These are phyloP conservation scores for Malurus alboscapulatus DNA, from an alignment of 2,113 vertebrate genomes.

Conservation along the genomic window DNA sequence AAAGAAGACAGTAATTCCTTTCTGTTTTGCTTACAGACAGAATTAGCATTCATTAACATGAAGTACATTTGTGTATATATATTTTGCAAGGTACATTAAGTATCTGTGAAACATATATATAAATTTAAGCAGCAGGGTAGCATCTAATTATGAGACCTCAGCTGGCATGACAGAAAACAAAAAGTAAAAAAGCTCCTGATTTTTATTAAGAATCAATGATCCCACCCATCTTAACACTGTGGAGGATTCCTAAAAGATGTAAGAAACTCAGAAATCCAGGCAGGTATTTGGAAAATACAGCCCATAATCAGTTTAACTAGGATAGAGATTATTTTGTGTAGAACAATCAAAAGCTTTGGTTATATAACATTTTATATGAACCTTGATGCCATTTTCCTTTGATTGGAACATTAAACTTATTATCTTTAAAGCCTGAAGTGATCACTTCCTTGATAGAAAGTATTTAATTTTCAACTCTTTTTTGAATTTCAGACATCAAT, in stretches of 20 bases:
- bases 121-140: neutral
- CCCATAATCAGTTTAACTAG: neutral
- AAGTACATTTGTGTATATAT: neutral
- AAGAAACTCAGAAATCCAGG: neutral
- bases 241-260: neutral
- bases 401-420: slow-evolving; percentile 38
- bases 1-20: neutral
- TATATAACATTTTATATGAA: neutral
- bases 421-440: slow-evolving; percentile 45
- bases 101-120: neutral
- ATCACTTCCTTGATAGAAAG: slow-evolving; percentile 15
- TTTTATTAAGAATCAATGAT: neutral
- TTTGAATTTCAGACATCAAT: slow-evolving; percentile 31
- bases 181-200: neutral
- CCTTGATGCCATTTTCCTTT: slow-evolving; percentile 42
- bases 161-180: neutral
- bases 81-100: neutral
- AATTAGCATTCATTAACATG: neutral
- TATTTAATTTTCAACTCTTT: slow-evolving; percentile 7
- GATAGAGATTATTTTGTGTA: neutral
- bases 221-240: neutral
- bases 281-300: neutral
- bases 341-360: neutral
- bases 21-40: neutral
- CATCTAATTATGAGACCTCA: neutral